Evolutionary conservation across 2,888 invertebrate genomes (phyloP), one percentile per base, ranked within the genome.

Genomic region (Blastobasis lacticolella): DNA sequence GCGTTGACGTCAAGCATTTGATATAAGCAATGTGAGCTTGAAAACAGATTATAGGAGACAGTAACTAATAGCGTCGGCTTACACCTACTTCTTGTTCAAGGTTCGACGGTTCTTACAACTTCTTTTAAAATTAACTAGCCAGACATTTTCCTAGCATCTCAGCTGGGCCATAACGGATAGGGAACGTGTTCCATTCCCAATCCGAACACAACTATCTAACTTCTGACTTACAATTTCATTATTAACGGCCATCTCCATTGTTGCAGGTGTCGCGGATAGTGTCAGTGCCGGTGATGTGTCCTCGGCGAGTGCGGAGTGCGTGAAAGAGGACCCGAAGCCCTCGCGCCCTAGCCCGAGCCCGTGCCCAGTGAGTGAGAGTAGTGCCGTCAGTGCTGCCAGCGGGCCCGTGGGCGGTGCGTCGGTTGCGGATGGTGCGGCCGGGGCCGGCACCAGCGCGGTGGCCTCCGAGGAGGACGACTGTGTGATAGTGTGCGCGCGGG

Each of bases 401-500:
- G 71, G 67, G 66, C 79, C 71, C 76, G 73, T 69, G 73, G 81
- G 75, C 80, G 23, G 23, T 23, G 23, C 23, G 23, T 23, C 23
- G 23, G 23, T 23, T 23, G 81, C 82, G 82, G 86, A 84, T 82
- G 83, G 81, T 82, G 85, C 80, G 70, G 84, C 76, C 79, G 83
- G 81, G 81, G 85, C 85, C 82, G 87, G 85, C 81, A 86, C 85
- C 82, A 83, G 81, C 81, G 85, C 85, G 82, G 87, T 85, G 82
- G 87, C 85, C 82, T 88, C 88, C 84, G 89, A 90, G 83, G 90
- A 90, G 81, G 90, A 90, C 89, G 90, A 90, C 75, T 90, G 90
- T 88, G 90, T 90, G 82, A 91, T 90, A 85, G 90, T 90, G 89
- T 89, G 90, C 82, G 81, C 87, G 75, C 81, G 81, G 74, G 86